A percentile compares a stretch with the other conserved stretches of the same genome.
phyloP scores from a whole-genome alignment of 1,140 invertebrate genomes.

The Argopecten irradians region DNA sequence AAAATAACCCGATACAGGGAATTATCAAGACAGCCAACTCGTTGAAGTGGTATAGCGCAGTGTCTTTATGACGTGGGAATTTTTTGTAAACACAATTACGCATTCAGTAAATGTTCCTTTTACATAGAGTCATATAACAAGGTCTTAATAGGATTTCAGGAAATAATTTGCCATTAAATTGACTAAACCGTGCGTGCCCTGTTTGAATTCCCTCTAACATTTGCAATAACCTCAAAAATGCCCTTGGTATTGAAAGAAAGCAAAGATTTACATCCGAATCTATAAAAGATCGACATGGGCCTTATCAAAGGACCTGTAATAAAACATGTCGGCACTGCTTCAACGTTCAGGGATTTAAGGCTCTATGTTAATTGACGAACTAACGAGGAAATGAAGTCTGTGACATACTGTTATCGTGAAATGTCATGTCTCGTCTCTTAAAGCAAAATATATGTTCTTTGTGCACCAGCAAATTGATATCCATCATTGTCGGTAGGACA shows the following conservation, averaged over 20 bases:
- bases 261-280: neutral
- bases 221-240: neutral
- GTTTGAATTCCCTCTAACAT: neutral
- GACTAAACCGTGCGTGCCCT: neutral
- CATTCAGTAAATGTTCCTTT: neutral
- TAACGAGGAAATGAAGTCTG: neutral
- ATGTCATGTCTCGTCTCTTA: too few relatives aligned
- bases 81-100: neutral
- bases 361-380: too few relatives aligned
- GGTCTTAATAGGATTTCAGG: neutral
- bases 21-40: neutral
- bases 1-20: neutral
- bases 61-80: neutral
- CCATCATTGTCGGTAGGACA: too few relatives aligned
- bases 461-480: too few relatives aligned
- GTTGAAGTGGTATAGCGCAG: neutral
- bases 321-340: neutral
- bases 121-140: neutral
- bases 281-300: neutral
- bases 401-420: neutral
- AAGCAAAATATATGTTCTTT: too few relatives aligned
- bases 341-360: neutral
- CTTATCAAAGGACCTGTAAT: neutral
- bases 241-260: neutral
- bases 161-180: neutral